Evolutionary conservation across 2,797 vertebrate genomes (phyloP).

Genomic region (Serranus cabrilla): DNA sequence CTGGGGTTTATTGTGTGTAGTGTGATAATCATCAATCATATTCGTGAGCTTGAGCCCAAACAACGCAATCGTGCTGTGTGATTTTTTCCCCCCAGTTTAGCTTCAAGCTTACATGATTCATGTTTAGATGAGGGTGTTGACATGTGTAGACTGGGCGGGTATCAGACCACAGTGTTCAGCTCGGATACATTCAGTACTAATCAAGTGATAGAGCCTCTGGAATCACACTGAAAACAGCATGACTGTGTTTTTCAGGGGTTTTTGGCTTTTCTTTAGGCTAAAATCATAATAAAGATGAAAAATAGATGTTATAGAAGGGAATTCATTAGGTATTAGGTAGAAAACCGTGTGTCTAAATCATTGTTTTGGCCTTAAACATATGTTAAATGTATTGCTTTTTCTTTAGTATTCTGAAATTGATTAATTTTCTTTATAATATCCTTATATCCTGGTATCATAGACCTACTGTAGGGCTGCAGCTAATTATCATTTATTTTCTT

Average conservation of each 20-base stretch:
- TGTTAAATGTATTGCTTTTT: background rate
- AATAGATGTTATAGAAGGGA: background rate
- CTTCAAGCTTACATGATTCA: conserved; percentile 23
- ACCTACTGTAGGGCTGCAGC: background rate
- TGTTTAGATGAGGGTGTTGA: conserved; percentile 60
- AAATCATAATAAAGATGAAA: conserved; percentile 9
- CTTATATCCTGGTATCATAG: background rate
- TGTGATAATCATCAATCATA: conserved; percentile 3
- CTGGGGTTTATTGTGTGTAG: conserved; percentile 20
- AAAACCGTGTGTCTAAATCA: background rate
- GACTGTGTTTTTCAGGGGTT: background rate
- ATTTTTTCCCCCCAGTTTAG: background rate
- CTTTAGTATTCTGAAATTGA: conserved; percentile 7
- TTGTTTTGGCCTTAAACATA: background rate
- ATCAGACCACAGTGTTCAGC: conserved; percentile 21
- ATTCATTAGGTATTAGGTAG: too few relatives aligned
- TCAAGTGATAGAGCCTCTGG: conserved; percentile 16
- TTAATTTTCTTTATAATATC: background rate
- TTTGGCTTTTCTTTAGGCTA: background rate
- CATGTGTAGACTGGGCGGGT: conserved; percentile 55
- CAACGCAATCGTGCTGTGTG: conserved; percentile 12
- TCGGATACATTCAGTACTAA: conserved; percentile 1
- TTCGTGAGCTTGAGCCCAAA: conserved; percentile 2
- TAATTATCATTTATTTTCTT: conserved; percentile 1
- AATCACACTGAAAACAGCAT: background rate